Evolutionary conservation across 1,140 invertebrate species (phyloP).

Genomic region (Apis laboriosa): DNA sequence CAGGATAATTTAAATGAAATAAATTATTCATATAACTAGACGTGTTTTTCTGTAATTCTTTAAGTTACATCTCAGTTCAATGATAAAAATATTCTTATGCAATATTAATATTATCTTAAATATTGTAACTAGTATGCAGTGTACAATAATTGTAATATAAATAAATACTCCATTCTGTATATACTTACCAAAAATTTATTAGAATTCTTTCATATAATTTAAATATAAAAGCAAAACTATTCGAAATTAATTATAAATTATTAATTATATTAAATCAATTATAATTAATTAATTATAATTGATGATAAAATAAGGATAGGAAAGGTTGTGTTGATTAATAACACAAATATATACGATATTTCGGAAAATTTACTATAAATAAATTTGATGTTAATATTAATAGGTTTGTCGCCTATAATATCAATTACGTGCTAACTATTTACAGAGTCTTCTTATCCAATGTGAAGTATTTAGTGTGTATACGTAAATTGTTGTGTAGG

Average conservation of each 20-base stretch:
- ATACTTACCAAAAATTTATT: slow-evolving; percentile 4
- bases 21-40: background rate
- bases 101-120: background rate
- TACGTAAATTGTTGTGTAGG: slow-evolving; percentile 34
- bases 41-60: background rate
- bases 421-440: slow-evolving; percentile 74
- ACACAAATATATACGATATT: slow-evolving; percentile 66
- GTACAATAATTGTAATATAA: background rate
- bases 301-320: background rate
- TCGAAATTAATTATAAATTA: too few species aligned
- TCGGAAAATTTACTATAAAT: slow-evolving; percentile 80
- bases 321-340: slow-evolving; percentile 27
- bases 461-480: slow-evolving; percentile 51
- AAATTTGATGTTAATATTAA: slow-evolving; percentile 78
- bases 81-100: background rate
- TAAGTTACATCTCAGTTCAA: background rate
- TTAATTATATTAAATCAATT: too few species aligned
- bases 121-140: background rate
- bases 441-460: slow-evolving; percentile 76
- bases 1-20: background rate
- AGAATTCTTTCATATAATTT: background rate
- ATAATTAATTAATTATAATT: too few species aligned
- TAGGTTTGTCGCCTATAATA: slow-evolving; percentile 70
- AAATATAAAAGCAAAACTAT: background rate
- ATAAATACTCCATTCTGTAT: slow-evolving; percentile 16